Evolutionary conservation across 2,888 invertebrate species (phyloP).

Genomic region (Acleris literana): DNA sequence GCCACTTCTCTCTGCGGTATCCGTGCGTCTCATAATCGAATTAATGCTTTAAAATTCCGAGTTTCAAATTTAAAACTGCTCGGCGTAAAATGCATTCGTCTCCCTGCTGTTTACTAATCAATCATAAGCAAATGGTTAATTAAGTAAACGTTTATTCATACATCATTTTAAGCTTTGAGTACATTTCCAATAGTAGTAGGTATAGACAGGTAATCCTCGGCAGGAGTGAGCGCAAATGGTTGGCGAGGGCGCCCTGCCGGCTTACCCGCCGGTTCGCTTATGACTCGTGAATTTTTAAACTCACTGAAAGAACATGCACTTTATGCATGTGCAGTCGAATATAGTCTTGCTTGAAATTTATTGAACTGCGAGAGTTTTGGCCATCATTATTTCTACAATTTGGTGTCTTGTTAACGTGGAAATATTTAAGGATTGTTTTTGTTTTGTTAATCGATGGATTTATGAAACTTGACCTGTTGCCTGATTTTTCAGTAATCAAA

Average conservation of each 20-base stretch:
- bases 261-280: slow-evolving; percentile 64
- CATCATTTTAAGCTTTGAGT: not conserved
- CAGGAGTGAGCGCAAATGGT: slow-evolving; percentile 60
- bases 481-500: no score
- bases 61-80: slow-evolving; percentile 37
- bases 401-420: not conserved
- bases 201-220: slow-evolving; percentile 44
- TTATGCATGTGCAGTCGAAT: slow-evolving; percentile 38
- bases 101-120: slow-evolving; percentile 13
- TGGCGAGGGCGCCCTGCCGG: slow-evolving; percentile 46
- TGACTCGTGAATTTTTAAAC: slow-evolving; percentile 75
- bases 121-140: not conserved
- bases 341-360: slow-evolving; percentile 23
- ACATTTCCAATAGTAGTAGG: slow-evolving; percentile 5
- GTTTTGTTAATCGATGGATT: no score
- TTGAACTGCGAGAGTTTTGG: slow-evolving; percentile 16
- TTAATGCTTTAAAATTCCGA: slow-evolving; percentile 54
- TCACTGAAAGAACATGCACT: slow-evolving; percentile 60
- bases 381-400: slow-evolving; percentile 17
- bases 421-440: no score
- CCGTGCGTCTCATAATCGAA: slow-evolving; percentile 63
- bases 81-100: slow-evolving; percentile 30
- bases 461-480: no score
- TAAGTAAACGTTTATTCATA: not conserved
- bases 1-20: slow-evolving; percentile 60